Percentiles rank a stretch among this genome's conserved stretches.
Conservation (phyloP, 2,113 vertebrate species). For the Puffinus mauretanicus region DNA sequence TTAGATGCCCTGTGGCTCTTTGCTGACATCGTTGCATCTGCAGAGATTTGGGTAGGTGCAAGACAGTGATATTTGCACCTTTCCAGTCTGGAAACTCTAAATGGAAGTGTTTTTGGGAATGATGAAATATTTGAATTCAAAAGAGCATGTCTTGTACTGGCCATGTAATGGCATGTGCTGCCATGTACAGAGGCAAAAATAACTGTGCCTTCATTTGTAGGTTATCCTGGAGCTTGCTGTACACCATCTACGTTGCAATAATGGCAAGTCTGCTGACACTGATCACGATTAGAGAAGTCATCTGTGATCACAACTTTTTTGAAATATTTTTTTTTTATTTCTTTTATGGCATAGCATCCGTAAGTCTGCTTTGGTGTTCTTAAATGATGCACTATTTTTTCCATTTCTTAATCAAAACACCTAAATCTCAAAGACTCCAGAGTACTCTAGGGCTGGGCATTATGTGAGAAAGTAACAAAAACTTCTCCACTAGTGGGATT, state of each 20-base stretch:
- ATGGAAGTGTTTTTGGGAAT: not conserved
- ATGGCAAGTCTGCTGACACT: constrained; percentile 76
- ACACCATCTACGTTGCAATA: constrained; percentile 72
- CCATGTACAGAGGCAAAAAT: not conserved
- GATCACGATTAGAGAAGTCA: constrained; percentile 55
- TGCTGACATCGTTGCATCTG: not conserved
- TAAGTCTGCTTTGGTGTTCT: constrained; percentile 66
- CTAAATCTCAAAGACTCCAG: not conserved
- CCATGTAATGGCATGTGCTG: accelerated
- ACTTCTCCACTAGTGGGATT: not conserved
- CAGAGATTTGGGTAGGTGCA: not conserved
- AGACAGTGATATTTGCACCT: not conserved
- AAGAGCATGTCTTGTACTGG: not conserved
- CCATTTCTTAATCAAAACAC: not conserved
- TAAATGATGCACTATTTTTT: accelerated
- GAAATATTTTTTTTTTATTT: constrained; percentile 81
- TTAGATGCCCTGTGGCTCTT: not conserved
- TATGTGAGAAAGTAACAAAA: not conserved
- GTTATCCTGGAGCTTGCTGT: constrained; percentile 88
- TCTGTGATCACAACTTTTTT: constrained; percentile 65
- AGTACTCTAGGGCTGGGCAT: not conserved
- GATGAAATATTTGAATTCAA: accelerated
- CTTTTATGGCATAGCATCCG: constrained; percentile 85
- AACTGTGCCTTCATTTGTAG: constrained; percentile 42
- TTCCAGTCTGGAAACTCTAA: not conserved